Evolutionary conservation across 2,888 invertebrate species (phyloP), one percentile per base, ranked within the genome.

Genomic region (Leptinotarsa tumamoca): DNA sequence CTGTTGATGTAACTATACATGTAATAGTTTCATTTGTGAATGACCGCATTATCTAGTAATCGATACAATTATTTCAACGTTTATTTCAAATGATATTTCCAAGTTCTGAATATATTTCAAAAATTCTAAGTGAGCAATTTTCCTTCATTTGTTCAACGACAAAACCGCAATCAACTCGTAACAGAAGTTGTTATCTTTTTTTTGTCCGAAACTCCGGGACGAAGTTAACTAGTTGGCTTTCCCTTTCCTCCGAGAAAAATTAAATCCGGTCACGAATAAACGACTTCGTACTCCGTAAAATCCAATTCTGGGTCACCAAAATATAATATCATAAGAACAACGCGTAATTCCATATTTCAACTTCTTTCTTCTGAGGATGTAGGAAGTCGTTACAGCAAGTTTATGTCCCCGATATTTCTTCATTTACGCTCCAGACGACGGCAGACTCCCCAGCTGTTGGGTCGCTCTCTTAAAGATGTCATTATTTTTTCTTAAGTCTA

Each of bases 361-460:
- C 81, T 82, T 82, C 83, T 83, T 84, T 84, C 84, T 85, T 85
- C 82, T 83, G 78, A 82, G 79, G 81, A 80, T 83, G 82, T 82
- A 83, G 84, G 81, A 84, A 85, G 86, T 86, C 87, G 85, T 87
- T 85, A 81, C 84, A 81, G 82, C 84, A 86, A 87, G 86, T 88
- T 88, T 88, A 88, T 88, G 87, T 86, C 87, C 84, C 84, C 86
- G 85, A 88, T 88, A 88, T 87, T 87, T 88, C 88, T 88, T 87
- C 86, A 88, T 88, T 88, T 88, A 84, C 84, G 81, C 79, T 76
- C 73, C 71, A 80, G 81, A 79, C 79, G 75, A 71, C 71, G 76
- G 78, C 75, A 73, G 68, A 75, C 72, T 73, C 77, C 78, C 78
- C 75, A 78, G 80, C 80, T 80, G 81, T 81, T 81, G 78, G 78